phyloP scores from a whole-genome alignment of 2,797 vertebrate species.

The Rousettus madagascariensis region DNA sequence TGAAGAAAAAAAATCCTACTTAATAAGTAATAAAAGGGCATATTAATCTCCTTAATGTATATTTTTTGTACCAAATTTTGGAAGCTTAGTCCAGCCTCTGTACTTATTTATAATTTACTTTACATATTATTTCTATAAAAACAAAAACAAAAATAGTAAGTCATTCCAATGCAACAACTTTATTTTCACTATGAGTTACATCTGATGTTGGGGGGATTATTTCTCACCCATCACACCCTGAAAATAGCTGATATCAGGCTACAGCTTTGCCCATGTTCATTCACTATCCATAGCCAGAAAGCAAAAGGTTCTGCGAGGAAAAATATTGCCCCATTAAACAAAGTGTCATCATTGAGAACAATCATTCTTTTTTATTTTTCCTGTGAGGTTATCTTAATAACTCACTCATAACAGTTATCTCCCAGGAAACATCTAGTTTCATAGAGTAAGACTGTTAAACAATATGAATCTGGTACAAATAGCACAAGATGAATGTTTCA shows the following conservation, averaged over 20 bases:
- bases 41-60: background rate
- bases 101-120: background rate
- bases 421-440: slow-evolving; percentile 70
- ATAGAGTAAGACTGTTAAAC: slow-evolving; percentile 59
- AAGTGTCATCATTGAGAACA: slow-evolving; percentile 67
- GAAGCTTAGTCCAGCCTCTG: background rate
- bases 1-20: background rate
- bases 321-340: slow-evolving; percentile 67
- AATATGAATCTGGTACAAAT: slow-evolving; percentile 59
- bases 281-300: slow-evolving; percentile 59
- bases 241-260: slow-evolving; percentile 40
- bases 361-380: slow-evolving; percentile 77
- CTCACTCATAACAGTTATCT: slow-evolving; percentile 70
- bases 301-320: slow-evolving; percentile 48
- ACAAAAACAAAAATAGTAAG: background rate
- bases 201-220: background rate
- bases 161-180: background rate
- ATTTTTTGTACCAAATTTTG: background rate
- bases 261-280: background rate
- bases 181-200: background rate
- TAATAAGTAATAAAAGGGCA: background rate
- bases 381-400: slow-evolving; percentile 75
- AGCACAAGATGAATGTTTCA: slow-evolving; percentile 56
- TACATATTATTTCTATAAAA: slow-evolving; percentile 15
- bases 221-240: background rate